Evolutionary conservation across 1,140 invertebrate species (phyloP), one percentile per base, ranked within the genome.

Genomic region (Chelonus insularis): DNA sequence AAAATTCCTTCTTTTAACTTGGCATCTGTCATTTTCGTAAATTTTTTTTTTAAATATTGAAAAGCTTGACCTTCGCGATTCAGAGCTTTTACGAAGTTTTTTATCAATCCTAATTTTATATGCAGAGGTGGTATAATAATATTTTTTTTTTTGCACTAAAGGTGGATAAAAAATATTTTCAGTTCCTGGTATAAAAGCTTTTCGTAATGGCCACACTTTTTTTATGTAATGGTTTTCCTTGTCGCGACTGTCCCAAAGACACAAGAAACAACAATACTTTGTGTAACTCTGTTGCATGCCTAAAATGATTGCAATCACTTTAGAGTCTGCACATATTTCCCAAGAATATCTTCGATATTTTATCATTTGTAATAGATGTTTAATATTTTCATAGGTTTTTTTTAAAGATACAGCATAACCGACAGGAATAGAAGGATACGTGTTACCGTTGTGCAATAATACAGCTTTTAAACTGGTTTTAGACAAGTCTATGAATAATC

Each of bases 401-500:
- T 64, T 64, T 6, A 60, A 37, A 12, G 16, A 50, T 2, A 20
- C 43, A 39, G 32, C 34, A 20, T 64, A 41, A n/a, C 32, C 57
- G 37, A 60, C 34, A 57, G 61, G 64, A 20, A 66, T 39, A 34
- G 50, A 48, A 12, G 57, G 39, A 36, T 29, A 43, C 32, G 1
- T 47, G 51, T 66, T 60, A 4, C 25, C 51, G 23, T 55, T 66
- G 21, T 66, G 61, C 9, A 66, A 25, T 25, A 60, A 21, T 7
- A 63, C 60, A 41, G 71, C 73, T 68, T 79, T 75, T 43, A 76
- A 64, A 68, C 69, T 77, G 59, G 58, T 63, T 67, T 72, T 71
- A 18, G 69, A 76, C 71, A 56, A 75, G 76, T 32, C 21, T 29
- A 60, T 43, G 21, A 54, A 43, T 54, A 39, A 36, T 14, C 25